Evolutionary conservation across 2,888 invertebrate genomes (phyloP), one percentile per base, ranked within the genome.

Genomic region (Adineta ricciae): DNA sequence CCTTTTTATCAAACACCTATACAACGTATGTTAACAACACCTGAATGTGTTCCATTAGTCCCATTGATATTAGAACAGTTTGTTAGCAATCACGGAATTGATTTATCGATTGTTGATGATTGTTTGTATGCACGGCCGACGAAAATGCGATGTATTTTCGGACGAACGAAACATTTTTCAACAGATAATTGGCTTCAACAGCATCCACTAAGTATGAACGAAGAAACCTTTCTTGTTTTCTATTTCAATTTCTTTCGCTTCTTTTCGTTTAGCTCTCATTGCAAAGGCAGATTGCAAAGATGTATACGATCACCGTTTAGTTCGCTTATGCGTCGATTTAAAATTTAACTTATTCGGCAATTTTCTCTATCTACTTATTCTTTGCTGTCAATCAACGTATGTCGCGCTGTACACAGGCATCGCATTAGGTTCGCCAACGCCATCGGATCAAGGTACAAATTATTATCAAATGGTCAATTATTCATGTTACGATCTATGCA

Each of bases 91-190:
- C 9, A 41, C n/a, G 78, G 78, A 1, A n/a, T n/a, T 41, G 78
- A 78, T 78, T 41, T 78, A n/a, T 78, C 78, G 11, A 78, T 78
- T 41, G 78, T 78, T 41, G 78, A 78, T 78, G 78, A 78, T 78
- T 78, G 78, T 41, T n/a, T 78, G n/a, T 41, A 78, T 41, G 41
- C 78, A 14, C 78, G 38, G 4, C 78, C 78, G 5, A 78, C 11
- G 1, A 41, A 21, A 41, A 24, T 24, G 9, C 7, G 41, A 38
- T 78, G 78, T 78, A 24, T 78, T 41, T 78, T 78, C n/a, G 78
- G 78, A 41, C 41, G 78, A 41, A 41, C 78, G 14, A 41, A 78
- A 78, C 41, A 41, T 41, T 78, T 38, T 24, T 78, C 41, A 78
- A 41, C 41, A 41, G 41, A 24, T 38, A 41, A 78, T 41, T 78